Percentiles rank a stretch among this genome's conserved stretches.
Evolutionary conservation across 1,140 invertebrate genomes (phyloP).

Genomic region (Lepidotrigona ventralis): DNA sequence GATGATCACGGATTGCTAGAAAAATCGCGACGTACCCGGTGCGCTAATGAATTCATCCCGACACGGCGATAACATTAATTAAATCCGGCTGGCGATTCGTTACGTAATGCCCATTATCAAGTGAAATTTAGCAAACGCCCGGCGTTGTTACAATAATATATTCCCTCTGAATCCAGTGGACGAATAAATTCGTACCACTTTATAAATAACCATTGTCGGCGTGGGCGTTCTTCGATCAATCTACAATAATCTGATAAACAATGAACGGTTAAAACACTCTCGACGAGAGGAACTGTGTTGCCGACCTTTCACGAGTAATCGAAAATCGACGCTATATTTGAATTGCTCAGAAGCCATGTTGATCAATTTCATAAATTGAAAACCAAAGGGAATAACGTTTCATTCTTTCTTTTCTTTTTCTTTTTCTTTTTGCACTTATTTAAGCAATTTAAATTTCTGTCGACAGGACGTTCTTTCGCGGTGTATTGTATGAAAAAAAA

Average conservation of each 20-base stretch:
- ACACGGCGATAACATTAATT: conserved; percentile 10
- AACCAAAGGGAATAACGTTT: neutral
- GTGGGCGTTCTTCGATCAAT: conserved; percentile 1
- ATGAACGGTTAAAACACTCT: neutral
- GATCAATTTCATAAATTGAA: neutral
- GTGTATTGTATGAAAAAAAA: neutral
- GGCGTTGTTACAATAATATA: neutral
- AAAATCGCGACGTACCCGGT: neutral
- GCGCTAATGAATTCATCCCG: conserved; percentile 14
- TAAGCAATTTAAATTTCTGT: neutral
- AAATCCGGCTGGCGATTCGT: conserved; percentile 15
- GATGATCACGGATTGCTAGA: conserved; percentile 2
- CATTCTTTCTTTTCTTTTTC: neutral
- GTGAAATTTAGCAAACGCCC: conserved; percentile 4
- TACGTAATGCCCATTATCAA: conserved; percentile 19
- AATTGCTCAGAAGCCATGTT: neutral
- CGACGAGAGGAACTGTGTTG: too few species aligned
- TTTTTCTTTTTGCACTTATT: neutral
- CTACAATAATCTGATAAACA: neutral
- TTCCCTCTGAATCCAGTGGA: neutral
- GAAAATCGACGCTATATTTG: neutral
- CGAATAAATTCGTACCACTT: neutral
- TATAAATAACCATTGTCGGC: neutral
- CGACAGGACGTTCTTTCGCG: rapidly evolving
- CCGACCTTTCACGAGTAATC: neutral